A percentile compares a stretch with the other conserved stretches of the same genome.
Conservation (phyloP, 2,888 invertebrate genomes). For the Andrena haemorrhoa region DNA sequence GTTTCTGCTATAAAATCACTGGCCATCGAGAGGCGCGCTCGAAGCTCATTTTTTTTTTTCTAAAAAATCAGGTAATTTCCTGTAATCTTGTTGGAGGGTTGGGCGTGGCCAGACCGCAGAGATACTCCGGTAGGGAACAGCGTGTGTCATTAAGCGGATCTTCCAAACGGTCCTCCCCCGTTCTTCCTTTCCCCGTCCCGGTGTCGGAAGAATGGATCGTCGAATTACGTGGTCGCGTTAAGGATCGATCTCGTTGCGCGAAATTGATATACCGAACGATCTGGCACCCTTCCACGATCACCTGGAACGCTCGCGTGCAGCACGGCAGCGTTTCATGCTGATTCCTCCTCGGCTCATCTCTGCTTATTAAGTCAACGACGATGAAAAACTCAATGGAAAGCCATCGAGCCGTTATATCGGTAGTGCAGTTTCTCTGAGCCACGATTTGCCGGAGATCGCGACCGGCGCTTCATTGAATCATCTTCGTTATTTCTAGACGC, state of each 20-base stretch:
- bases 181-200: conserved; percentile 43
- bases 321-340: neutral
- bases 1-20: conserved; percentile 70
- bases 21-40: conserved; percentile 61
- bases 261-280: conserved; percentile 30
- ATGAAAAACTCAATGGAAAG: neutral
- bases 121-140: conserved; percentile 70
- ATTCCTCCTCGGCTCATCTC: neutral
- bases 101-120: conserved; percentile 76
- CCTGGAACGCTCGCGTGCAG: neutral
- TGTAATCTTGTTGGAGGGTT: conserved; percentile 76
- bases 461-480: conserved; percentile 23
- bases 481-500: conserved; percentile 41
- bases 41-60: conserved; percentile 66
- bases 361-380: neutral
- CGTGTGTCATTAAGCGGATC: conserved; percentile 77
- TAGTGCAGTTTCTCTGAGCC: too few relatives aligned
- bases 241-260: conserved; percentile 5
- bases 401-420: neutral
- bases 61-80: conserved; percentile 77
- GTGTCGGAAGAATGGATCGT: conserved; percentile 60
- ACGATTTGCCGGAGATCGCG: neutral
- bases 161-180: conserved; percentile 59
- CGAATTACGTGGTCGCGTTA: conserved; percentile 39
- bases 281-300: neutral